These are phyloP conservation scores for Holothuria leucospilota DNA, from an alignment of 53 echinoderm and acorn worm genomes.

Conservation along the genomic window DNA sequence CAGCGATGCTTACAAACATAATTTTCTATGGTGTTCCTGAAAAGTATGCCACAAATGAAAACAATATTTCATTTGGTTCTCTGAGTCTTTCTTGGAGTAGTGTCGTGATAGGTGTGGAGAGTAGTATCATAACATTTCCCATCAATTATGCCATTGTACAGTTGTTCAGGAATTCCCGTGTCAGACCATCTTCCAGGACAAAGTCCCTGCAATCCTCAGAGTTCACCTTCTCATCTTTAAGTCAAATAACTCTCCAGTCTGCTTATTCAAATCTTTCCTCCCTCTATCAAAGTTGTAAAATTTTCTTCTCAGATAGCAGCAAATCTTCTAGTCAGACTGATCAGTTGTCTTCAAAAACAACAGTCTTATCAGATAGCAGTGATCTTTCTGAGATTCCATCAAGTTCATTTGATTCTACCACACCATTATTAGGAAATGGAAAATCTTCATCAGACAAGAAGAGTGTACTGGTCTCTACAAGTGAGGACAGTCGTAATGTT, in stretches of 20 bases:
- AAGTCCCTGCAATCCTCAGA: background rate
- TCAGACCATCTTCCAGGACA: slow-evolving; percentile 5
- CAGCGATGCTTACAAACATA: slow-evolving; percentile 83
- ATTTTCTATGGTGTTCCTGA: slow-evolving; percentile 88
- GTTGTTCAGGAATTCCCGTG: slow-evolving; percentile 71
- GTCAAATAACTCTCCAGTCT: slow-evolving; percentile 1
- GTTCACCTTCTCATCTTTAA: slow-evolving; percentile 2
- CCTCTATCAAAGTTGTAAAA: slow-evolving; percentile 21
- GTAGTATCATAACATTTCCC: slow-evolving; percentile 76
- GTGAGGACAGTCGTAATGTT: too few species aligned
- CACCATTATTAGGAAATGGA: background rate
- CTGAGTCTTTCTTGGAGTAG: slow-evolving; percentile 72
- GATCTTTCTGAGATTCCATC: background rate
- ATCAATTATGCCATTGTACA: slow-evolving; percentile 71
- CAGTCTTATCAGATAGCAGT: background rate
- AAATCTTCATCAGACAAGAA: too few species aligned
- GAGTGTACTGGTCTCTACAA: too few species aligned
- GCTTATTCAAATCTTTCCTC: slow-evolving; percentile 6
- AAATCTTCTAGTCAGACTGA: background rate
- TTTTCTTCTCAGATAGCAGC: background rate
- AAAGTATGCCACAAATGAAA: slow-evolving; percentile 57
- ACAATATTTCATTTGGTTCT: slow-evolving; percentile 71
- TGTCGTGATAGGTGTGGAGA: slow-evolving; percentile 81
- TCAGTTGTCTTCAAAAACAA: too few species aligned
- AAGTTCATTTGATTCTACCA: background rate